These are phyloP conservation scores for Pristionchus mayeri DNA, from an alignment of 2,888 invertebrate species.

Conservation along the genomic window DNA sequence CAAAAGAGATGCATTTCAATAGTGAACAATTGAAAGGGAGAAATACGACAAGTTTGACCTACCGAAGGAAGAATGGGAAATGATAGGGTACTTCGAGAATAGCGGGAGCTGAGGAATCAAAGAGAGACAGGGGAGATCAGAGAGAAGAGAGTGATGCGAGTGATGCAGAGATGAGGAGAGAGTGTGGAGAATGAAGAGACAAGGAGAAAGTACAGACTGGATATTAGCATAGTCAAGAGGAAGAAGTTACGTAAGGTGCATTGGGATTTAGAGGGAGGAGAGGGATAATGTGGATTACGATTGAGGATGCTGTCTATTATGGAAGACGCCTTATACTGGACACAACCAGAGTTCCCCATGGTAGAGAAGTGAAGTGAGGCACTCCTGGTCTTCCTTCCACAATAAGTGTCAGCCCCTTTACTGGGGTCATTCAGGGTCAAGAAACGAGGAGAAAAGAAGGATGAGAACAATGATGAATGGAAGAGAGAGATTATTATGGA, in stretches of 20 bases:
- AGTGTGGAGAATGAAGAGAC: neutral
- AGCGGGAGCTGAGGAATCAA: constrained; percentile 30
- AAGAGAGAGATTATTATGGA: constrained; percentile 8
- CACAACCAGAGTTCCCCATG: too few species aligned
- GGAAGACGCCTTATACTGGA: too few species aligned
- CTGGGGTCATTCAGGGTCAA: constrained; percentile 33
- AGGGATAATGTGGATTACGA: neutral
- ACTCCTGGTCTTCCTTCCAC: neutral
- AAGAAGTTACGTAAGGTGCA: constrained; percentile 18
- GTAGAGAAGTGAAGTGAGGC: neutral
- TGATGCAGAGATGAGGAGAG: neutral
- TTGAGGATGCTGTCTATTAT: neutral
- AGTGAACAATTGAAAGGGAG: constrained; percentile 50
- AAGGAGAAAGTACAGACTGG: neutral
- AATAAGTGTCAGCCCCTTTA: neutral
- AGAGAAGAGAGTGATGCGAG: neutral
- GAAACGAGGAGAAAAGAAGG: neutral
- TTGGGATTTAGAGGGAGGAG: neutral
- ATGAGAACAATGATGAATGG: constrained; percentile 24
- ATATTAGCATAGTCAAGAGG: constrained; percentile 39
- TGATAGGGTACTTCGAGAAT: constrained; percentile 34
- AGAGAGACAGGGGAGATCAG: neutral
- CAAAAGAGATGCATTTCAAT: constrained; percentile 24
- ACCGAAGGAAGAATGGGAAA: constrained; percentile 22
- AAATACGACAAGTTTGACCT: constrained; percentile 50